Conservation (phyloP, 2,113 vertebrate genomes). For the Anas platyrhynchos region DNA sequence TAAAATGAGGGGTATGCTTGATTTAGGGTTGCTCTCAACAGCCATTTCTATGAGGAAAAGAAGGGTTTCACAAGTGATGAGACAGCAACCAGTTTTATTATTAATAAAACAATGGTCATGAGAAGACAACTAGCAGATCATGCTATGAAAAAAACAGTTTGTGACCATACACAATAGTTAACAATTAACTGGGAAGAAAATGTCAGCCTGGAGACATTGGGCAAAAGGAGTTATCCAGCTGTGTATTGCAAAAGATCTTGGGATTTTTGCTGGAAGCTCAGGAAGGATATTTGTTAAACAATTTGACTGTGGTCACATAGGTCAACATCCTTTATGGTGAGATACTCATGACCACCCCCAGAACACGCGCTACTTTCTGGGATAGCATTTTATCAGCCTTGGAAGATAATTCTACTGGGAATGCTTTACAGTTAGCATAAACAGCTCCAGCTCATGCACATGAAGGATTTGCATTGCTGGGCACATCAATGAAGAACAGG, state of each 20-base stretch:
- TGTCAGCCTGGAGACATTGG: not conserved
- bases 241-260: not conserved
- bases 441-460: not conserved
- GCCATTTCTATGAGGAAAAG: not conserved
- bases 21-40: not conserved
- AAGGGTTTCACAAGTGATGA: not conserved
- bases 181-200: not conserved
- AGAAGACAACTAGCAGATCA: not conserved
- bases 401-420: not conserved
- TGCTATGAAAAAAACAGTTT: not conserved
- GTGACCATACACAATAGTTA: not conserved
- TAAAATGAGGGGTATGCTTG: not conserved
- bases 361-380: not conserved
- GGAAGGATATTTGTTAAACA: not conserved
- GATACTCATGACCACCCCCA: not conserved
- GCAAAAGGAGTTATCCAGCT: not conserved
- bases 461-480: not conserved
- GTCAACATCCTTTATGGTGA: not conserved
- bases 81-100: not conserved
- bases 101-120: not conserved
- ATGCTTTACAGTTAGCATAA: conserved; percentile 6
- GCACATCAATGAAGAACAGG: not conserved
- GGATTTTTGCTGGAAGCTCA: not conserved
- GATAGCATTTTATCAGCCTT: not conserved
- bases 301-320: not conserved